A percentile compares a stretch with the other conserved stretches of the same genome.
These are phyloP conservation scores for Rhynchonycteris naso DNA, from an alignment of 2,797 vertebrate genomes.

Conservation along the genomic window DNA sequence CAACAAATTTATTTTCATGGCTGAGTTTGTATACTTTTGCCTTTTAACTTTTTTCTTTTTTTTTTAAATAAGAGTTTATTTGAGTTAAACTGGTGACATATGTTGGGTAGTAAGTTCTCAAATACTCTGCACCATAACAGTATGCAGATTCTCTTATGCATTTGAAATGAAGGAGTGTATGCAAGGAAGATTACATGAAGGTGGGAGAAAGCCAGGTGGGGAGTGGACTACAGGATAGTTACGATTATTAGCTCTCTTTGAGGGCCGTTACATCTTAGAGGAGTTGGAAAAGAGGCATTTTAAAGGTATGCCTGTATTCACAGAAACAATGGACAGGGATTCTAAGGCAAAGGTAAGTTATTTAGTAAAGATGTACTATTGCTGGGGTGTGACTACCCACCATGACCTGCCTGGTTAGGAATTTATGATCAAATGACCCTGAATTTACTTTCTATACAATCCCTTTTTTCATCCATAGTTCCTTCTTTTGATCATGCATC, in stretches of 20 bases:
- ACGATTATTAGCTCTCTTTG: neutral
- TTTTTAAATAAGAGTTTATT: neutral
- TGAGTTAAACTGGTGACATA: neutral
- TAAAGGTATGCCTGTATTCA: neutral
- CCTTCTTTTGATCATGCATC: neutral
- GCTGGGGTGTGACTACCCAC: neutral
- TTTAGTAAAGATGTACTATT: neutral
- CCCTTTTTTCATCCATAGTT: neutral
- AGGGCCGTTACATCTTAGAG: neutral
- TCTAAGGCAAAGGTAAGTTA: neutral
- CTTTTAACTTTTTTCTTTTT: neutral
- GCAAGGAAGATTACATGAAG: neutral
- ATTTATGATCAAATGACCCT: neutral
- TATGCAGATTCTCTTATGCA: neutral
- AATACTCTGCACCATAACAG: neutral
- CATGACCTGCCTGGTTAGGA: neutral
- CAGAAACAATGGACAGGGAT: neutral
- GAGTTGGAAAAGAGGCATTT: neutral
- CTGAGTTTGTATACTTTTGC: conserved; percentile 10
- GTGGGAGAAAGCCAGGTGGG: neutral
- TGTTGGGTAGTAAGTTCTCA: neutral
- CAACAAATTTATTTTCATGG: conserved; percentile 21
- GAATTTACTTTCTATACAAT: neutral
- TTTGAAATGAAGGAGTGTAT: neutral
- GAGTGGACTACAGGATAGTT: neutral